phyloP scores from a whole-genome alignment of 1,140 invertebrate genomes.

The Conus betulinus region DNA sequence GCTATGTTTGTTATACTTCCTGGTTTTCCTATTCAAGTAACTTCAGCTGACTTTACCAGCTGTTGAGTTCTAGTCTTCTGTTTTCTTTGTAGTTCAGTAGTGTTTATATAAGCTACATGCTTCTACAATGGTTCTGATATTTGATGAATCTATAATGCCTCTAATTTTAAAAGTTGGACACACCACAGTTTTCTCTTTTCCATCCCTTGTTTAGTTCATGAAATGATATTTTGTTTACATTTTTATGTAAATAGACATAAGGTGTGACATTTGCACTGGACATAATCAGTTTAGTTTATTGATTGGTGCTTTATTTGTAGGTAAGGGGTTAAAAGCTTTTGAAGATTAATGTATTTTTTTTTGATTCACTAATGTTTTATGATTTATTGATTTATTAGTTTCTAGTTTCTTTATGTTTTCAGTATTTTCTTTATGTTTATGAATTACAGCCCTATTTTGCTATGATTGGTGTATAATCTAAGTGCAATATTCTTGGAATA shows the following conservation, averaged over 20 bases:
- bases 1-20: background rate
- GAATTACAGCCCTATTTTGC: constrained; percentile 16
- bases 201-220: background rate
- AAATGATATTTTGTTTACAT: background rate
- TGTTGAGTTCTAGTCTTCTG: too few relatives aligned
- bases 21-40: too few relatives aligned
- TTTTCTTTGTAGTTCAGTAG: background rate
- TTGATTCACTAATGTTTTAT: background rate
- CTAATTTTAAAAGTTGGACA: constrained; percentile 13
- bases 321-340: background rate
- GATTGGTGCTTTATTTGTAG: background rate
- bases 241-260: background rate
- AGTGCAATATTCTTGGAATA: constrained; percentile 38
- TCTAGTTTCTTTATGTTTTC: background rate
- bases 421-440: background rate
- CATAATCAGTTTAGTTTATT: background rate
- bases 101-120: too few relatives aligned
- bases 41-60: too few relatives aligned
- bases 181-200: background rate
- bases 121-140: too few relatives aligned
- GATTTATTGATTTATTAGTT: background rate
- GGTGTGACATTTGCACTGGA: background rate
- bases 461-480: constrained; percentile 19
- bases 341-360: background rate
- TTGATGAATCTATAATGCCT: too few relatives aligned